Base-by-base conservation (phyloP, 2,797 vertebrate genomes). In the Harpagifer antarcticus region DNA sequence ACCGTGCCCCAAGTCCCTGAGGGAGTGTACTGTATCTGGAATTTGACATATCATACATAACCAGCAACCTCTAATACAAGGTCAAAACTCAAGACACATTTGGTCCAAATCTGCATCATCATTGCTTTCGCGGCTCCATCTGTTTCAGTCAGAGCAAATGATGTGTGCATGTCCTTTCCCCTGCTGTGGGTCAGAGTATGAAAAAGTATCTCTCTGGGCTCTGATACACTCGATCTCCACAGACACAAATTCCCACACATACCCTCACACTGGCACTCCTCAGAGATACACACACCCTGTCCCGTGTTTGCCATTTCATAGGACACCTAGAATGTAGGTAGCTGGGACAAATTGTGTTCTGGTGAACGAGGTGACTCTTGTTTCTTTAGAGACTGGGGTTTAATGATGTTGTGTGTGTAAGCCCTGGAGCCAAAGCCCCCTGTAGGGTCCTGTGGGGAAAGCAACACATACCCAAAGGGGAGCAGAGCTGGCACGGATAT, bases 281-380 rank as follows among this genome's bases (percentile, higher is more conserved):
- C 61, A 61, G 74, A 83, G 68, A 64, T 17, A 77, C 78, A 74
- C 67, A 73, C 65, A 19, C 59, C 73, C 55, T 65, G 72, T 57
- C 43, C 66, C 23, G 23, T 76, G 76, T 74, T 74, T 67, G 58
- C 61, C 53, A 57, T 72, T 76, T 88, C 66, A 64, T 27, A 79
- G 86, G 81, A 81, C 77, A 82, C 69, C 60, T 23, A 31, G 79
- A 86, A 91, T 91, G 78, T 90, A 70, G 81, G 86, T 82, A 87
- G 84, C 77, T 43, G 63, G 88, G 86, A 93, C 60, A 88, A 92
- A 93, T 92, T 81, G 73, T 52, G 57, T 63, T 78, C 40, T 47
- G 31, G 72, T 88, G 82, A 59, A 85, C 14, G 27, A 68, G 68
- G 72, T 84, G 81, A 90, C 86, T 85, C 80, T 68, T 55, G 81